Evolutionary conservation across 2,113 vertebrate genomes (phyloP).

Genomic region (Muscicapa adusta): DNA sequence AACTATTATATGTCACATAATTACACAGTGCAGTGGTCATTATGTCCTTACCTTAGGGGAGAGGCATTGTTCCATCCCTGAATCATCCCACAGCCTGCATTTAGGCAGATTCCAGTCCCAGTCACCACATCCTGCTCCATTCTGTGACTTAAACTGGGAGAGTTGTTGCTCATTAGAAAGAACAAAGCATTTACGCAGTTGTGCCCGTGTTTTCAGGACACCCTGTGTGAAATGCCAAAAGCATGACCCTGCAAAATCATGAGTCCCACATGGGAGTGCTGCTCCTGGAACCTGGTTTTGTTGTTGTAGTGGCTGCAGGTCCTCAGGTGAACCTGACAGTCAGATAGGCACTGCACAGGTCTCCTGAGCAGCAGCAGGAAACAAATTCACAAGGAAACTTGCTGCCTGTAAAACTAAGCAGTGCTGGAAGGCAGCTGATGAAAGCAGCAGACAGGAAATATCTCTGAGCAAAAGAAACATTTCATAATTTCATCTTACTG

Average conservation of each 20-base stretch:
- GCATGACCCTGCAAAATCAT: neutral
- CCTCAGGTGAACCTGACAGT: neutral
- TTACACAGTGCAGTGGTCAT: neutral
- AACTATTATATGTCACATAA: neutral
- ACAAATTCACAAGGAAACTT: neutral
- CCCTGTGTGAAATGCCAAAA: neutral
- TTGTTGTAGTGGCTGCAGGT: neutral
- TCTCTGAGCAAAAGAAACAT: neutral
- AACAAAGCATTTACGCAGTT: neutral
- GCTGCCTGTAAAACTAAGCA: neutral
- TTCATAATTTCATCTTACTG: neutral
- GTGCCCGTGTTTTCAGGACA: neutral
- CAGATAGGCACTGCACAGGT: neutral
- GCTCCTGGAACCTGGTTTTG: neutral
- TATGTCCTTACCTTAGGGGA: conserved; percentile 18
- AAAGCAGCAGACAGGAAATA: neutral
- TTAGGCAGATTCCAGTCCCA: conserved; percentile 2
- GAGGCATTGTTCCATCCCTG: conserved; percentile 20
- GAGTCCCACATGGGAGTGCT: neutral
- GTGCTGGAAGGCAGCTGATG: neutral
- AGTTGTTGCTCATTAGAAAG: conserved; percentile 17
- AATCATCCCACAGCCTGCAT: neutral
- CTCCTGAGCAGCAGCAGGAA: neutral
- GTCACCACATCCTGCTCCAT: conserved; percentile 33
- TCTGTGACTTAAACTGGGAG: neutral